Base-by-base conservation (phyloP, 2,797 vertebrate species). In the Centroberyx gerrardi region DNA sequence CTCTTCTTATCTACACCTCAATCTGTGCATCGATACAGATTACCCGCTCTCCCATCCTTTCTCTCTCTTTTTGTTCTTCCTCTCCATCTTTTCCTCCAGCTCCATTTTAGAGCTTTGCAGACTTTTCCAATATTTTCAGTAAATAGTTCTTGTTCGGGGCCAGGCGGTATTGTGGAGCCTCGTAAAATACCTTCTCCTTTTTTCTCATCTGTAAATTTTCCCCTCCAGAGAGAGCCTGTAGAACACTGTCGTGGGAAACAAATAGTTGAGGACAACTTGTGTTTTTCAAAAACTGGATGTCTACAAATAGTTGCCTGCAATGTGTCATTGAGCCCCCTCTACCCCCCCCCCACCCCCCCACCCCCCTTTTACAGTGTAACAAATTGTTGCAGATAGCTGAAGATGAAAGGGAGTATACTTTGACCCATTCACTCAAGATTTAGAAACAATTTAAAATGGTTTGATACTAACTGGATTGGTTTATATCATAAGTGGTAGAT, bases 121-220 rank as follows among this genome's bases (percentile, higher is more conserved):
- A 61, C 61, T 33, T 58, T 15, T 12, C 28, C 15, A 22, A 9
- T 67, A 46, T 17, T 66, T 74, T 64, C 5, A 63, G 64, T 28
- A n/a, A 59, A 46, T 55, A 63, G 13, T 33, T 78, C 7, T 56
- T 60, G 13, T 13, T 0, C 3, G 0, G 66, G 18, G 40, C 51
- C 4, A 2, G 40, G 36, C 65, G 38, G 13, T 53, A 66, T 29
- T 31, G 53, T 67, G n/a, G 22, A 54, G 3, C 14, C 31, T 59
- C 48, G 10, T 62, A 42, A 36, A 53, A 48, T 64, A 12, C 9
- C 13, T 48, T 29, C 42, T 53, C 46, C 59, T 49, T 22, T 15
- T 15, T 29, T 55, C 22, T 13, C 1, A 8, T 54, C 42, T 72
- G 8, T 4, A 31, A 15, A 9, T 33, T 10, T 59, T 40, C 3